phyloP scores from a whole-genome alignment of 2,888 invertebrate genomes.

The Pediacus dermestoides region DNA sequence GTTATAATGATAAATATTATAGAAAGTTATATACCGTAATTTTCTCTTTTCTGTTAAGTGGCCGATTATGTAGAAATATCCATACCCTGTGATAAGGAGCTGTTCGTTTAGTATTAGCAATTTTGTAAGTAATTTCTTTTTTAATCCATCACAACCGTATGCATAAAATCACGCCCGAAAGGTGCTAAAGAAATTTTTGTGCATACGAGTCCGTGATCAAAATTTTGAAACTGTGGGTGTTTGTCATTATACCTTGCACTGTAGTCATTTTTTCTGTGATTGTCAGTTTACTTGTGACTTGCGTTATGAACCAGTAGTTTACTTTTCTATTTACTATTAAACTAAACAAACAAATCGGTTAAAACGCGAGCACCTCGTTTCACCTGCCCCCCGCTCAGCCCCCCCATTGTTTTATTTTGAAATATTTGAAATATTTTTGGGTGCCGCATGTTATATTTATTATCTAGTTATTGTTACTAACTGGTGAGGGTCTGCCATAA shows the following conservation, averaged over 20 bases:
- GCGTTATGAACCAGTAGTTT: not conserved
- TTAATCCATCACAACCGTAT: too few relatives aligned
- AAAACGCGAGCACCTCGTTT: constrained; percentile 35
- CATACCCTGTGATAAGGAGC: constrained; percentile 35
- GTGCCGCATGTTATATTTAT: constrained; percentile 37
- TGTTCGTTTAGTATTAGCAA: not conserved
- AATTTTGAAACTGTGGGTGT: constrained; percentile 22
- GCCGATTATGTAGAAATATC: constrained; percentile 37
- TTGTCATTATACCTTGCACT: constrained; percentile 43
- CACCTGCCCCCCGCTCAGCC: constrained; percentile 28
- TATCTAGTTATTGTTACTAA: constrained; percentile 22
- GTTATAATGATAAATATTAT: constrained; percentile 36
- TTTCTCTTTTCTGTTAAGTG: constrained; percentile 32
- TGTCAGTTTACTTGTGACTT: constrained; percentile 1
- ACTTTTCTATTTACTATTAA: constrained; percentile 2
- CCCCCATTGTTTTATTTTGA: not conserved
- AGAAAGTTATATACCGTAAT: constrained; percentile 21
- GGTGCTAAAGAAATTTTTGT: too few relatives aligned
- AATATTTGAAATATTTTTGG: constrained; percentile 22
- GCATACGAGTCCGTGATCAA: constrained; percentile 10
- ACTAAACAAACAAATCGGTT: not conserved
- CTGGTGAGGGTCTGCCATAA: constrained; percentile 35
- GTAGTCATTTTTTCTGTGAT: constrained; percentile 18
- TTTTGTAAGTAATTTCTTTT: not conserved
- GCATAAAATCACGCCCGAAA: too few relatives aligned